These are phyloP conservation scores for Paraescarpia echinospica DNA, from an alignment of 1,140 invertebrate genomes.

Conservation along the genomic window DNA sequence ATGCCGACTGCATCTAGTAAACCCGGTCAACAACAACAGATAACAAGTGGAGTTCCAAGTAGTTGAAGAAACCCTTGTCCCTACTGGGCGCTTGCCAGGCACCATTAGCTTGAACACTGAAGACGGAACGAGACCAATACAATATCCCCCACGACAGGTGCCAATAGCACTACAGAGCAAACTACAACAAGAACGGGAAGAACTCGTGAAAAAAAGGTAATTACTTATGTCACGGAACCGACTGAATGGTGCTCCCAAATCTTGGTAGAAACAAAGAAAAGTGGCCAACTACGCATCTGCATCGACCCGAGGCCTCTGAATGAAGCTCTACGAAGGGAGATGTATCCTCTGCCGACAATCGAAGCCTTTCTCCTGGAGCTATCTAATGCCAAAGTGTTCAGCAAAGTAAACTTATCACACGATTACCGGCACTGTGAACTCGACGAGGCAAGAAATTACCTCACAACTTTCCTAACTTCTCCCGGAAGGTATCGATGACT, in stretches of 20 bases:
- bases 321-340: slow-evolving; percentile 31
- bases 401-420: slow-evolving; percentile 33
- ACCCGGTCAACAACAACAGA: background rate
- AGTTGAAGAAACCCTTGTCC: background rate
- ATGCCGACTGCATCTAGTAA: background rate
- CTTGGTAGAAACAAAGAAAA: slow-evolving; percentile 31
- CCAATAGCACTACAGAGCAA: background rate
- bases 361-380: slow-evolving; percentile 40
- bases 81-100: background rate
- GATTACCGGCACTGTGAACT: slow-evolving; percentile 37
- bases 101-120: background rate
- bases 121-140: background rate
- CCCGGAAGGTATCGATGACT: slow-evolving; percentile 34
- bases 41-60: background rate
- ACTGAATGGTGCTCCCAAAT: slow-evolving; percentile 13
- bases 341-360: slow-evolving; percentile 33
- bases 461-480: slow-evolving; percentile 36
- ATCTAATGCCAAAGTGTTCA: slow-evolving; percentile 35
- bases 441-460: slow-evolving; percentile 34
- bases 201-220: too few species aligned
- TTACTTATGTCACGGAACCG: background rate
- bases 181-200: background rate
- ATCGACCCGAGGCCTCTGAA: slow-evolving; percentile 39
- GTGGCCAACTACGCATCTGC: slow-evolving; percentile 35
- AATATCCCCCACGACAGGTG: background rate